Percentiles rank a stretch among this genome's conserved stretches.
Conservation (phyloP, 2,888 invertebrate genomes). For the Chalcosyrphus nemorum region DNA sequence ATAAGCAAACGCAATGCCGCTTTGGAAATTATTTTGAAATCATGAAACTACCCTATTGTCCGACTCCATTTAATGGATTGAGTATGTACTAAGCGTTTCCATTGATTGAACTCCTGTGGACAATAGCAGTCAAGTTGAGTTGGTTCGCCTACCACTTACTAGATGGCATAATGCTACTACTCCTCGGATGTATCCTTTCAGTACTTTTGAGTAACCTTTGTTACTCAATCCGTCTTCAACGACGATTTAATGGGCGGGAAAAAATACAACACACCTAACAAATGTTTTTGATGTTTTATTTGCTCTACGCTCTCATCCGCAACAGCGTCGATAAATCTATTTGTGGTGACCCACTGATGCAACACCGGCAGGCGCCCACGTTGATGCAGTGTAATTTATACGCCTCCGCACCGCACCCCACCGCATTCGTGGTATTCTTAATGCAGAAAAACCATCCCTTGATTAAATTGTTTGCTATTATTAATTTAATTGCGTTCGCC, state of each 20-base stretch:
- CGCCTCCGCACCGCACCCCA: constrained; percentile 42
- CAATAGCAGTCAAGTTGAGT: constrained; percentile 78
- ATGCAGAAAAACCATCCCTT: constrained; percentile 68
- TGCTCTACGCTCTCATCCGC: neutral
- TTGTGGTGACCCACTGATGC: constrained; percentile 59
- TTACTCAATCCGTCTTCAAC: constrained; percentile 5
- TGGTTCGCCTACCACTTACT: constrained; percentile 80
- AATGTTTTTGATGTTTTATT: constrained; percentile 23
- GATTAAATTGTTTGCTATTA: constrained; percentile 71
- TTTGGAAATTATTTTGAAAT: constrained; percentile 84
- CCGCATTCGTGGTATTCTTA: constrained; percentile 58
- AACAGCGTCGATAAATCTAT: constrained; percentile 50
- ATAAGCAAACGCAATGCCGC: constrained; percentile 79
- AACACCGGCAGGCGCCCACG: constrained; percentile 44
- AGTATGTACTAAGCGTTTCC: constrained; percentile 82
- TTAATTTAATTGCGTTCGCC: constrained; percentile 70
- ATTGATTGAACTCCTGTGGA: constrained; percentile 75
- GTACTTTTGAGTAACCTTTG: neutral
- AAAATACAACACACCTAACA: constrained; percentile 31
- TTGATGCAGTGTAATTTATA: constrained; percentile 70
- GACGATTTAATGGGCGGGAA: neutral
- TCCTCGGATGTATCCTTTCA: neutral
- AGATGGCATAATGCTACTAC: constrained; percentile 73
- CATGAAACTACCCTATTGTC: constrained; percentile 83
- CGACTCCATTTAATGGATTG: constrained; percentile 85